Conservation (phyloP, 2,888 invertebrate species). For the Alcis repandata region DNA sequence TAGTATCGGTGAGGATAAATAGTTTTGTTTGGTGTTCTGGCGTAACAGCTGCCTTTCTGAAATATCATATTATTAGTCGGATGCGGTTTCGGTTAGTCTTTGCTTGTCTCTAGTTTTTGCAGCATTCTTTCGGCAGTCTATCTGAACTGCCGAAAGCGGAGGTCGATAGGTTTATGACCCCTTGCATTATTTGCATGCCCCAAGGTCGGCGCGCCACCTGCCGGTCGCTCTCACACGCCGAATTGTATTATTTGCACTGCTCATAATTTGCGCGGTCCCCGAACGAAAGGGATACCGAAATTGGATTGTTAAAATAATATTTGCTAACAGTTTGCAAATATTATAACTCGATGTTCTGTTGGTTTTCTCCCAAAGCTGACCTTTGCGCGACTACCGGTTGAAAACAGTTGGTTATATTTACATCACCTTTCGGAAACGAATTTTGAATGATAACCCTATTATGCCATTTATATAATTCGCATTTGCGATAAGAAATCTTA, state of each 20-base stretch:
- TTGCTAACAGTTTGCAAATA: conserved; percentile 33
- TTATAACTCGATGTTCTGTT: conserved; percentile 23
- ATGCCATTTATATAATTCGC: conserved; percentile 14
- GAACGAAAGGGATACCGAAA: conserved; percentile 44
- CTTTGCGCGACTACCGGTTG: conserved; percentile 10
- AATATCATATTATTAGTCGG: background rate
- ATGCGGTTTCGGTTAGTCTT: background rate
- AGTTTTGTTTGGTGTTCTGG: background rate
- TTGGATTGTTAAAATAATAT: conserved; percentile 43
- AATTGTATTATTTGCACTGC: conserved; percentile 34
- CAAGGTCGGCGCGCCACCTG: conserved; percentile 74
- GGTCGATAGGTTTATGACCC: conserved; percentile 69
- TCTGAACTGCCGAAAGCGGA: conserved; percentile 27
- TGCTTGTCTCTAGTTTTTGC: conserved; percentile 5
- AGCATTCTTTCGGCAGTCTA: conserved; percentile 46
- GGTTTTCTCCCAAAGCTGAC: conserved; percentile 22
- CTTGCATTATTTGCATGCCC: conserved; percentile 66
- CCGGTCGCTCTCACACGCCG: conserved; percentile 50
- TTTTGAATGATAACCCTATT: conserved; percentile 1
- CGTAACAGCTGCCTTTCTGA: background rate
- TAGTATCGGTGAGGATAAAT: background rate
- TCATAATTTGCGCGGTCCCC: conserved; percentile 33
- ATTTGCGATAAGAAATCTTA: conserved; percentile 26
- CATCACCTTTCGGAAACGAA: conserved; percentile 8
- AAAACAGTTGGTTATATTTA: conserved; percentile 14